Conservation (phyloP, 2,888 invertebrate species). For the Lithophane ornitopus region DNA sequence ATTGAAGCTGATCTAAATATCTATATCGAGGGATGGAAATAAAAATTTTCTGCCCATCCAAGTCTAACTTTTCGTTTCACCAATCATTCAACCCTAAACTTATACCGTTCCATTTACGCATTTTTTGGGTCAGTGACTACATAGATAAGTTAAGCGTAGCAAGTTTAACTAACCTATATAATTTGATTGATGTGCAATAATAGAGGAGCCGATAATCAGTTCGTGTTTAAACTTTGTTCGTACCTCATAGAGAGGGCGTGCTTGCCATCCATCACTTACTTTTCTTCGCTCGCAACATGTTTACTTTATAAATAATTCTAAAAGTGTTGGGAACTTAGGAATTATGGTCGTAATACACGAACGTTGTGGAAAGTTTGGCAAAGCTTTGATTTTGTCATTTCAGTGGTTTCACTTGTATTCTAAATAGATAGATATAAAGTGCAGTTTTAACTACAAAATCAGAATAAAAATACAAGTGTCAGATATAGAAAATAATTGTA, state of each 20-base stretch:
- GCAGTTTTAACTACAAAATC: background rate
- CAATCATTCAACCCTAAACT: slow-evolving; percentile 45
- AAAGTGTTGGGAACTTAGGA: slow-evolving; percentile 19
- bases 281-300: slow-evolving; percentile 34
- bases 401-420: background rate
- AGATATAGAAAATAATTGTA: background rate
- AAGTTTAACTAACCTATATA: slow-evolving; percentile 53
- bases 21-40: background rate
- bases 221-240: slow-evolving; percentile 38
- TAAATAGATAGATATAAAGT: background rate
- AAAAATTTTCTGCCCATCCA: slow-evolving; percentile 62
- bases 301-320: slow-evolving; percentile 42
- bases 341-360: slow-evolving; percentile 26
- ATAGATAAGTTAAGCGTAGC: slow-evolving; percentile 44
- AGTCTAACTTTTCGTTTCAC: slow-evolving; percentile 67
- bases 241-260: slow-evolving; percentile 30
- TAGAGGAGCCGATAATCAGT: slow-evolving; percentile 33
- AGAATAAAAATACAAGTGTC: no score
- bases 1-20: slow-evolving; percentile 3
- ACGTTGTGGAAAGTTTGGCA: slow-evolving; percentile 9
- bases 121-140: slow-evolving; percentile 66
- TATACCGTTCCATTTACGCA: slow-evolving; percentile 47
- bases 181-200: slow-evolving; percentile 41
- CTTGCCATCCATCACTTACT: slow-evolving; percentile 43
- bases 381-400: slow-evolving; percentile 11